phyloP scores from a whole-genome alignment of 2,797 vertebrate species.

The Rhadinocentrus ornatus region DNA sequence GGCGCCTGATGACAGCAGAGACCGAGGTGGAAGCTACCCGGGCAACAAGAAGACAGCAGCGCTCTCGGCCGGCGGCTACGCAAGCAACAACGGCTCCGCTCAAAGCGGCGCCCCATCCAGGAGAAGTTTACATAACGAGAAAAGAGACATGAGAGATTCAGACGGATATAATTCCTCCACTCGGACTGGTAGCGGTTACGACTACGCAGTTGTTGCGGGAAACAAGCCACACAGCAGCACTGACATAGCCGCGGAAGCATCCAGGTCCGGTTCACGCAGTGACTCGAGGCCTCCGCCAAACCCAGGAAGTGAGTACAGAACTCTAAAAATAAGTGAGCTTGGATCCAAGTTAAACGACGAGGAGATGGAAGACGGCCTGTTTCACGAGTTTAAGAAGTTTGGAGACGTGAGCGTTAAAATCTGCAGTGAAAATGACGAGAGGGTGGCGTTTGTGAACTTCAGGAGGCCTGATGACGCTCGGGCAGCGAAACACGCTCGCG shows the following conservation, averaged over 20 bases:
- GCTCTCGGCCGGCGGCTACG: slow-evolving; percentile 74
- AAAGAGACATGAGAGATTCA: slow-evolving; percentile 80
- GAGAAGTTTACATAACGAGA: slow-evolving; percentile 78
- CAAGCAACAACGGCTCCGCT: slow-evolving; percentile 74
- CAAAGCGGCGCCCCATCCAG: slow-evolving; percentile 71
- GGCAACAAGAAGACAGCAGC: slow-evolving; percentile 82
- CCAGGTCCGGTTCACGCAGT: slow-evolving; percentile 73
- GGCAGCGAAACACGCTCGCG: slow-evolving; percentile 93
- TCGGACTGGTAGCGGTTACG: slow-evolving; percentile 83
- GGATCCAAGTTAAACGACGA: slow-evolving; percentile 94
- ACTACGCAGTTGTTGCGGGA: slow-evolving; percentile 71
- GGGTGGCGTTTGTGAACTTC: slow-evolving; percentile 96
- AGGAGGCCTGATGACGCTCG: slow-evolving; percentile 93
- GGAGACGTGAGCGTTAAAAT: slow-evolving; percentile 98
- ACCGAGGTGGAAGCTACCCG: slow-evolving; percentile 89
- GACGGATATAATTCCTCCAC: slow-evolving; percentile 70
- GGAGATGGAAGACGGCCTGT: slow-evolving; percentile 95
- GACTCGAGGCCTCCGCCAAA: slow-evolving; percentile 74
- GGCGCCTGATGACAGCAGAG: slow-evolving; percentile 87
- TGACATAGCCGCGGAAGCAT: slow-evolving; percentile 70
- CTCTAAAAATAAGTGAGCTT: slow-evolving; percentile 94
- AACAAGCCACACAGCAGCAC: slow-evolving; percentile 76
- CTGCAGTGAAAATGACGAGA: slow-evolving; percentile 89
- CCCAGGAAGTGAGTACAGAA: slow-evolving; percentile 91
- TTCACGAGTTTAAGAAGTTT: slow-evolving; percentile 97